Evolutionary conservation across 2,797 vertebrate species (phyloP).

Genomic region (Oryzias sinensis): DNA sequence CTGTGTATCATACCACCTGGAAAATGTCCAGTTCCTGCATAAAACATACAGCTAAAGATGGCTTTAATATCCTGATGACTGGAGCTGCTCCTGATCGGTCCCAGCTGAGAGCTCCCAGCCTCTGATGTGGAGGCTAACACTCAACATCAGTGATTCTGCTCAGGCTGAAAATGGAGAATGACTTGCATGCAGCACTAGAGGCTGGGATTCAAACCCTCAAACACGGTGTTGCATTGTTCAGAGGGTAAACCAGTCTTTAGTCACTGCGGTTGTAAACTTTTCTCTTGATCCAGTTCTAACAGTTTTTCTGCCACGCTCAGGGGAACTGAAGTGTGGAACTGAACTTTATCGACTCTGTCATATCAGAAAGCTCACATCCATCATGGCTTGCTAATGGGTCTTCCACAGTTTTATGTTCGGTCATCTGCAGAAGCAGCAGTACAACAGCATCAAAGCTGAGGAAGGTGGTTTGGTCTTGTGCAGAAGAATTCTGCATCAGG

Average conservation of each 20-base stretch:
- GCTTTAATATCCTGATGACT: constrained; percentile 44
- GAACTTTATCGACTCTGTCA: too few relatives aligned
- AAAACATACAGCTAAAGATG: constrained; percentile 47
- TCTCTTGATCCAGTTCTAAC: too few relatives aligned
- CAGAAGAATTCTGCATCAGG: too few relatives aligned
- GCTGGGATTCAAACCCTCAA: neutral
- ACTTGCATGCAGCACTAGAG: neutral
- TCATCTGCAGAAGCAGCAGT: too few relatives aligned
- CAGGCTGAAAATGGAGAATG: neutral
- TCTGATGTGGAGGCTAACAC: constrained; percentile 35
- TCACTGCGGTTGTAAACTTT: neutral
- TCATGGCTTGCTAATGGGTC: too few relatives aligned
- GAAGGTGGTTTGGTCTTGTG: too few relatives aligned
- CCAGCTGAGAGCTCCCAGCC: constrained; percentile 41
- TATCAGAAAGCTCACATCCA: too few relatives aligned
- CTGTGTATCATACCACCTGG: constrained; percentile 17
- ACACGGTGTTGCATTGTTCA: neutral
- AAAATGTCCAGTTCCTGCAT: constrained; percentile 25
- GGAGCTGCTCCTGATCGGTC: constrained; percentile 51
- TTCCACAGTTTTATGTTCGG: too few relatives aligned
- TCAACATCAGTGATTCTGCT: constrained; percentile 21
- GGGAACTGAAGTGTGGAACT: too few relatives aligned
- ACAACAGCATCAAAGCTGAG: too few relatives aligned
- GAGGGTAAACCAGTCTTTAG: neutral
- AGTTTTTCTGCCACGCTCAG: too few relatives aligned